Conservation (phyloP, 2,888 invertebrate genomes). For the Aricia artaxerxes region DNA sequence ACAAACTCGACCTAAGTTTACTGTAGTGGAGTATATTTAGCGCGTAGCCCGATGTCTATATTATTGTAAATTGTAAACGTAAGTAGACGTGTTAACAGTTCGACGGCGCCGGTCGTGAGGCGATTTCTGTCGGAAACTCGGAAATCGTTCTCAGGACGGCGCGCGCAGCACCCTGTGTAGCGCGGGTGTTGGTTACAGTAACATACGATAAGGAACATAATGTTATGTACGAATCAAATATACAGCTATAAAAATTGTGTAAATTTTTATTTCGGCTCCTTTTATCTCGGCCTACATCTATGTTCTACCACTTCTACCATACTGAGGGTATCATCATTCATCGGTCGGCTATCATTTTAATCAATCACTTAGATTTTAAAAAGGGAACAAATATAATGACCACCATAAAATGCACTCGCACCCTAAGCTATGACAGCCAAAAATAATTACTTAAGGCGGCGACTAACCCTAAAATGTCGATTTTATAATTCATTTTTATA, state of each 20-base stretch:
- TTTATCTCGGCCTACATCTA: not conserved
- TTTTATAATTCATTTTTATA: too few species aligned
- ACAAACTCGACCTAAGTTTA: slow-evolving; percentile 23
- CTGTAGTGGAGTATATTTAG: slow-evolving; percentile 10
- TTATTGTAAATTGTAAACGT: slow-evolving; percentile 24
- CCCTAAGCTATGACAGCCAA: too few species aligned
- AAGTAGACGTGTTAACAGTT: not conserved
- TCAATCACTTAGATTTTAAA: not conserved
- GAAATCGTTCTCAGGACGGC: slow-evolving; percentile 30
- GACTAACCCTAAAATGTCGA: too few species aligned
- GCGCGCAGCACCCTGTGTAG: slow-evolving; percentile 66
- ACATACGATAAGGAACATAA: slow-evolving; percentile 67
- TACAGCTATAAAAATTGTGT: slow-evolving; percentile 56
- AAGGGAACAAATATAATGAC: too few species aligned
- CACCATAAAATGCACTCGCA: too few species aligned
- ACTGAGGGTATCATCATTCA: too few species aligned
- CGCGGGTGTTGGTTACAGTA: slow-evolving; percentile 76
- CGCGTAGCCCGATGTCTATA: slow-evolving; percentile 25
- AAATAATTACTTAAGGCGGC: too few species aligned
- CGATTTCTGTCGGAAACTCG: not conserved
- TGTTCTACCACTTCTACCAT: too few species aligned
- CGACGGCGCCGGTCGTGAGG: not conserved
- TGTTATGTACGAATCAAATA: slow-evolving; percentile 67
- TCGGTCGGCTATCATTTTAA: too few species aligned
- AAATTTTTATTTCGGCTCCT: slow-evolving; percentile 38